Evolutionary conservation across 2,797 vertebrate genomes (phyloP), one percentile per base, ranked within the genome.

Genomic region (Falco berigora): DNA sequence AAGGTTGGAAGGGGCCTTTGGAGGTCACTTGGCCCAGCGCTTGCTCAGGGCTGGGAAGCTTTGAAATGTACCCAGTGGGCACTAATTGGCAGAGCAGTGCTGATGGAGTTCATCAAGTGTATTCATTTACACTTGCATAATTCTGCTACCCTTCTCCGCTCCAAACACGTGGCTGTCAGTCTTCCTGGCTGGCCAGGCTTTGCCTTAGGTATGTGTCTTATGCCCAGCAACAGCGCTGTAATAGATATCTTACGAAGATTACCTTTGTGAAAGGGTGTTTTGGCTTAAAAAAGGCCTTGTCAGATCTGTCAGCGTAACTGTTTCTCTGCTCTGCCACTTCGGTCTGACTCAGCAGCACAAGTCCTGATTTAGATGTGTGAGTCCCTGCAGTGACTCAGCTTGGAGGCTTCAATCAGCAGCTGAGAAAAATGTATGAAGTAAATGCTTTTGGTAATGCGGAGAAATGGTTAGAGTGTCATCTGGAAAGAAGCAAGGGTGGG

Each of bases 321-420:
- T 86, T 81, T 24, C 89, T 36, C 81, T 74, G 87, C 64, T 49
- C 87, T 47, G 71, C 69, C n/a, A 12, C 86, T 68, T 56, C 0
- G 1, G 23, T 64, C 95, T 97, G 97, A 96, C 92, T 97, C 95
- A 95, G 96, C 95, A 97, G 89, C 87, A 25, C 61, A 8, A 74
- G 55, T 24, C 89, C 88, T 24, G 93, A 55, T 84, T 89, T 64
- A 90, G 91, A 8, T 34, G 24, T 46, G 55, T 5, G 75, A 82
- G 71, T 86, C 86, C 74, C 80, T 62, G 91, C 80, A 23, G 44
- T 97, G 95, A 96, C 94, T 96, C 95, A 93, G 96, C 97, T 61
- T 5, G 8, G 44, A 47, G 79, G 22, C 4, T 88, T 77, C 52
- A 4, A 74, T 5, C 79, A 68, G 90, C 95, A 88, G 73, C 93